phyloP scores from a whole-genome alignment of 2,113 vertebrate genomes.

The Xenopus tropicalis region UCB_Xtro_10.0 CM004450.2:102761501-102762000 shows the following conservation, averaged over 20 bases:
- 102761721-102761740: conserved; percentile 78
- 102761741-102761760: conserved; percentile 69
- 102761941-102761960: no score
- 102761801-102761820: conserved; percentile 49
- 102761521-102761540: no score
- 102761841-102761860: not conserved
- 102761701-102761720: conserved; percentile 70
- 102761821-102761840: not conserved
- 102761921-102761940: no score
- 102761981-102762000: no score
- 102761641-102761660: conserved; percentile 76
- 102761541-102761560: not conserved
- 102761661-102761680: conserved; percentile 72
- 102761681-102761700: conserved; percentile 62
- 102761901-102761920: no score
- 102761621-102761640: conserved; percentile 64
- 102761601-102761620: conserved; percentile 76
- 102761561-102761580: conserved; percentile 22
- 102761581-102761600: conserved; percentile 84
- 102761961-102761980: no score
- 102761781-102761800: conserved; percentile 78
- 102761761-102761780: conserved; percentile 77
- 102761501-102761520: no score
- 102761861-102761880: no score
- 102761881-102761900: no score